Conservation (phyloP, 1,140 invertebrate species). For the Monomorium pharaonis region DNA sequence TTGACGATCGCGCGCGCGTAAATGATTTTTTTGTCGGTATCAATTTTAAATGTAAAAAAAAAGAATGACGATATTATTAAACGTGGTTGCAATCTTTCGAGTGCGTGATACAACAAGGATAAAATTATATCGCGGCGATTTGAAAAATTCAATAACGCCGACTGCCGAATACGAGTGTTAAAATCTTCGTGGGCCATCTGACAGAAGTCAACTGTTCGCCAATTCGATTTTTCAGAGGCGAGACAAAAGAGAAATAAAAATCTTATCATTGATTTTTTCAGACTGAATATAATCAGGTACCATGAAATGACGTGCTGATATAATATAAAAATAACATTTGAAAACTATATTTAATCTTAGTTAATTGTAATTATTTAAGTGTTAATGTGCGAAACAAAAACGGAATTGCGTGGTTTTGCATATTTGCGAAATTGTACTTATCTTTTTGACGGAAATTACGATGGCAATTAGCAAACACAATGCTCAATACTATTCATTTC, state of each 20-base stretch:
- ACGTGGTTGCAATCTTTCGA: not conserved
- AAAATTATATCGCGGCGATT: not conserved
- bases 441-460: not conserved
- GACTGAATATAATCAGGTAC: not conserved
- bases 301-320: not conserved
- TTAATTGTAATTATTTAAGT: not conserved
- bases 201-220: not conserved
- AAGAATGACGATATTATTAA: not conserved
- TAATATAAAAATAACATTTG: not conserved
- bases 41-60: constrained; percentile 11
- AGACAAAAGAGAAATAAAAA: not conserved
- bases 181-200: not conserved
- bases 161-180: not conserved
- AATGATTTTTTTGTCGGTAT: not conserved
- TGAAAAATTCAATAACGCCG: not conserved
- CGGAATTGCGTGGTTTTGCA: not conserved
- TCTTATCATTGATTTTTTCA: not conserved
- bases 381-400: not conserved
- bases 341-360: not conserved
- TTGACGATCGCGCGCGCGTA: not conserved
- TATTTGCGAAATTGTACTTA: not conserved
- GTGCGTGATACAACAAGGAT: not conserved
- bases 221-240: not conserved
- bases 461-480: not conserved
- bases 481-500: not conserved